Conservation (phyloP, 2,888 invertebrate species). For the Epinotia demarniana region DNA sequence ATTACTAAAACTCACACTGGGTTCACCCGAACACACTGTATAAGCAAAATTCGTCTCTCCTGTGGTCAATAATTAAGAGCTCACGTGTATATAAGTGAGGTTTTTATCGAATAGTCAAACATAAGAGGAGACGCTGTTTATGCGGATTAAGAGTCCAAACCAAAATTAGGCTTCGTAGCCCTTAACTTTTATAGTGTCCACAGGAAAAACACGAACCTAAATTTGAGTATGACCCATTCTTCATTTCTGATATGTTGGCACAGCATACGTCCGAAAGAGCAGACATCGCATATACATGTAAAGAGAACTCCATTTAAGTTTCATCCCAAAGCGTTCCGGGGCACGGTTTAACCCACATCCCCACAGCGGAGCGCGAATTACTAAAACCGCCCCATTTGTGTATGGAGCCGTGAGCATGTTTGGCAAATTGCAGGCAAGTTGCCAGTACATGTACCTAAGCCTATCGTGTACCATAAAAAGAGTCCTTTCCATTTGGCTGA, state of each 20-base stretch:
- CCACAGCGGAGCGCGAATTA: conserved; percentile 10
- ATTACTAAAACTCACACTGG: no score
- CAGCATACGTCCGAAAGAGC: not conserved
- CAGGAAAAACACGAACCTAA: no score
- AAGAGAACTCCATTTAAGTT: conserved; percentile 26
- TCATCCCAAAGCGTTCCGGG: conserved; percentile 12
- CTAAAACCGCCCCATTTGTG: not conserved
- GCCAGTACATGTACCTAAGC: conserved; percentile 7
- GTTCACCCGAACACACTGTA: no score
- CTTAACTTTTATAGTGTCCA: no score
- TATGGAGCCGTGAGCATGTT: conserved; percentile 3
- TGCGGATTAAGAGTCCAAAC: no score
- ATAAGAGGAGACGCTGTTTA: no score
- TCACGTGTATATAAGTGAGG: no score
- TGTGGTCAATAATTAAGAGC: no score
- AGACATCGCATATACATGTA: not conserved
- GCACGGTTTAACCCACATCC: conserved; percentile 19
- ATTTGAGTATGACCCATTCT: no score
- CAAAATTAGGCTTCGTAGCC: no score
- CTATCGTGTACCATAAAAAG: not conserved
- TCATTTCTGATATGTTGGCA: not conserved
- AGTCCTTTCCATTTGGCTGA: not conserved
- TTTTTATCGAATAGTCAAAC: no score
- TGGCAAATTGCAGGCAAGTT: conserved; percentile 15
- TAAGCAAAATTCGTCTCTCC: no score